Evolutionary conservation across 1,140 invertebrate species (phyloP), one percentile per base, ranked within the genome.

Genomic region (Cyrtorhinus lividipennis): DNA sequence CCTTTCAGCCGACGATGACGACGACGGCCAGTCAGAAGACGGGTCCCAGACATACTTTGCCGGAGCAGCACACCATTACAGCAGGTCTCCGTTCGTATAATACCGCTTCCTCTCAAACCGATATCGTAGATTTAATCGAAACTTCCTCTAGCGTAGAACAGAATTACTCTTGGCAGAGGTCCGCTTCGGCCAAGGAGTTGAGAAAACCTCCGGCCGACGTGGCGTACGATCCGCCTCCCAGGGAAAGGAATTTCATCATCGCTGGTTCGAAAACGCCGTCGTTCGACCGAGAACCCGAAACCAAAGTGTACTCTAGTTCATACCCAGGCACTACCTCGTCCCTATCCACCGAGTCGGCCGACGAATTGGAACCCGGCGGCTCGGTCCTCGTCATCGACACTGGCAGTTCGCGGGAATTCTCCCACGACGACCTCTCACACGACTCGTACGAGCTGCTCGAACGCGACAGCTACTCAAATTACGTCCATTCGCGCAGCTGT

Each of bases 391-490:
- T 68, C 23, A 66, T 69, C n/a, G 68, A 69, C 24, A 66, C 65
- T 22, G 65, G 67, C 23, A 69, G 68, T 30, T 69, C 67, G 2
- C 63, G 68, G 57, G 70, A 71, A 38, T 65, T 78, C 26, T 88
- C 86, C 1, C 87, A 90, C 71, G 89, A 92, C 71, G 88, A 92
- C 75, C 74, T 91, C 2, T 90, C 87, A 12, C 89, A 91, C 72
- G 89, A 91, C 73, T 91, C 88, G 66, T 92, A 91, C 72, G 89
- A 92, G 70, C 72, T 91, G 15, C 76, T 91, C 46, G 88, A 92
- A 72, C 67, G 70, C 61, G 70, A 73, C 60, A 65, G 62, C 15
- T 18, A 22, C n/a, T n/a, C n/a, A n/a, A 58, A 61, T 56, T 67
- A 65, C 60, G 62, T 53, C 53, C 66, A 68, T 13, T 65, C 65